A percentile compares a stretch with the other conserved stretches of the same genome.
Evolutionary conservation across 2,113 vertebrate genomes (phyloP).

Genomic region (Sisor rabdophorus): DNA sequence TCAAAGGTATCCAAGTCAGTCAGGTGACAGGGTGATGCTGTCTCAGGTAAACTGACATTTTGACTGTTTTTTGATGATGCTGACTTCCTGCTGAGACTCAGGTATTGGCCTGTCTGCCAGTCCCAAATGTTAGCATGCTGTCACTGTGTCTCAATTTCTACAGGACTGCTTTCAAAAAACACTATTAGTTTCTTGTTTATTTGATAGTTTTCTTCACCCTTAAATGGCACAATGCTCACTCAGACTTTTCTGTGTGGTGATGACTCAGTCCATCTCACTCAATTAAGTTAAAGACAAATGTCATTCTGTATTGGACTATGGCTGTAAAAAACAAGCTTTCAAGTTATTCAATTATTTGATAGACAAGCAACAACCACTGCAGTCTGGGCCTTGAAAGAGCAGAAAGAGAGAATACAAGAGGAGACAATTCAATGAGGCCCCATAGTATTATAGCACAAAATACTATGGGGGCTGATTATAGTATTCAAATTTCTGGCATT

Average conservation of each 20-base stretch:
- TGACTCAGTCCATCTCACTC: conserved; percentile 12
- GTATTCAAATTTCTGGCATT: no score
- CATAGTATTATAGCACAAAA: background rate
- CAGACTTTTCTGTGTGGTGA: background rate
- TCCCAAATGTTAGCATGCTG: conserved; percentile 1
- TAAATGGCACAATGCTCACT: background rate
- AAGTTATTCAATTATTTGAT: background rate
- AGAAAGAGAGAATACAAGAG: background rate
- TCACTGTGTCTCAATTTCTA: conserved; percentile 9
- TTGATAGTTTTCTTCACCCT: background rate
- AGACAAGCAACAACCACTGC: background rate
- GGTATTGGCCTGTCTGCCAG: background rate
- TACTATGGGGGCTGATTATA: no score
- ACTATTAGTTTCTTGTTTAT: background rate
- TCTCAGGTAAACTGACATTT: conserved; percentile 37
- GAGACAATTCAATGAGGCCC: background rate
- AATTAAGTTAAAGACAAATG: conserved; percentile 5
- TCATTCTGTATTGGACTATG: background rate
- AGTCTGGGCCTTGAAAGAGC: background rate
- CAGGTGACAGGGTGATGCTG: conserved; percentile 47
- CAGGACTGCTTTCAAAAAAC: conserved; percentile 21
- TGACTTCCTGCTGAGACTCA: conserved; percentile 22
- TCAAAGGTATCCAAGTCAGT: conserved; percentile 10
- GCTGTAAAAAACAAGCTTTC: background rate
- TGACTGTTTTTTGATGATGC: conserved; percentile 21